Percentiles rank a stretch among this genome's conserved stretches.
These are phyloP conservation scores for Acanthosepion esculentum DNA, from an alignment of 2,888 invertebrate species.

Conservation along the genomic window DNA sequence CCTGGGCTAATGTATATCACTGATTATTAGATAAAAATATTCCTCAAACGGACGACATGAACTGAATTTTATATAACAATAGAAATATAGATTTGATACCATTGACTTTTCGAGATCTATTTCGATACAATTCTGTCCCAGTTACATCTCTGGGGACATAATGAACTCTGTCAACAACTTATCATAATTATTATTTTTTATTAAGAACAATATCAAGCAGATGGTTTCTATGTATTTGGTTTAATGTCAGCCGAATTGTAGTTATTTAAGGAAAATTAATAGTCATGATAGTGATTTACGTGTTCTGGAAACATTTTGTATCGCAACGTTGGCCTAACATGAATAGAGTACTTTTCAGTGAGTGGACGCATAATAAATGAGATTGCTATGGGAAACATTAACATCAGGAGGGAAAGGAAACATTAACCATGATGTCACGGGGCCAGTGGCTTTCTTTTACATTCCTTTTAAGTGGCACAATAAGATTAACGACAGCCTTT, in stretches of 20 bases:
- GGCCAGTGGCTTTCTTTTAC: not conserved
- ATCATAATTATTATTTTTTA: not conserved
- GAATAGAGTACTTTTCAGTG: not conserved
- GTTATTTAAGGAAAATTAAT: not conserved
- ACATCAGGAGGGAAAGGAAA: not conserved
- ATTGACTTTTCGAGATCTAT: not conserved
- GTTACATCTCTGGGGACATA: not conserved
- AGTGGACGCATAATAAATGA: not conserved
- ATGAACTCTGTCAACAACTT: not conserved
- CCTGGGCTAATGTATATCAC: not conserved
- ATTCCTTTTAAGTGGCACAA: not conserved
- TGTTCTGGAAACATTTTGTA: not conserved
- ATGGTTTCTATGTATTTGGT: not conserved
- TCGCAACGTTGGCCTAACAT: not conserved
- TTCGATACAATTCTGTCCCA: too few relatives aligned
- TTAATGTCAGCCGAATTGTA: not conserved
- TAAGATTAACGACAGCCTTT: not conserved
- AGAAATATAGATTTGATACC: not conserved
- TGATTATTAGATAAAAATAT: not conserved
- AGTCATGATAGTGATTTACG: not conserved
- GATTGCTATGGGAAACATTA: not conserved
- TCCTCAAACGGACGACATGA: not conserved
- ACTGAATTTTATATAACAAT: not conserved
- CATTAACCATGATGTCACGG: not conserved
- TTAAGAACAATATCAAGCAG: not conserved